Percentiles rank a stretch among this genome's conserved stretches.
Conservation (phyloP, 2,888 invertebrate genomes). For the Cephus rjabovi region DNA sequence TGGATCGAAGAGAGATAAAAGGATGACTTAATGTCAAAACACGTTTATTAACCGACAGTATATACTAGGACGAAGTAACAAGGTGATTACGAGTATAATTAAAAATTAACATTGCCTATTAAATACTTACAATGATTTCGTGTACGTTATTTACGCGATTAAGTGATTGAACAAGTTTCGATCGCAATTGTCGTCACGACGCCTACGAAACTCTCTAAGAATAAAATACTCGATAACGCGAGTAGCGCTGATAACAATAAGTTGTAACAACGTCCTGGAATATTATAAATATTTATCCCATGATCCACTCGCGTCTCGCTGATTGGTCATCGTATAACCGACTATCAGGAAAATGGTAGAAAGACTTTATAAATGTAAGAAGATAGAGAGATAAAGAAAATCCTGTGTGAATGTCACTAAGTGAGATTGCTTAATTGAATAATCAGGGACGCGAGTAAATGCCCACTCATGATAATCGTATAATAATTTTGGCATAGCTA, state of each 20-base stretch:
- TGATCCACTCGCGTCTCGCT: not conserved
- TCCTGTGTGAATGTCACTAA: not conserved
- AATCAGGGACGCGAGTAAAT: not conserved
- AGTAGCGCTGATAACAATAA: not conserved
- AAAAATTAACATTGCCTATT: conserved; percentile 1
- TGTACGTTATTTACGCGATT: not conserved
- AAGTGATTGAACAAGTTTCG: not conserved
- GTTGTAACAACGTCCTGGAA: not conserved
- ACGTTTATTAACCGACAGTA: conserved; percentile 23
- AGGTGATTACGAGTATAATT: not conserved
- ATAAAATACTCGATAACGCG: not conserved
- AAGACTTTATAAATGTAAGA: not conserved
- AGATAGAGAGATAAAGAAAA: not conserved
- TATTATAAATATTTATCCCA: not conserved
- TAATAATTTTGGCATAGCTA: not conserved
- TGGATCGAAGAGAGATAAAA: not conserved
- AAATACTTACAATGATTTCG: not conserved
- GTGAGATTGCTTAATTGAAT: not conserved
- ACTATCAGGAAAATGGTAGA: not conserved
- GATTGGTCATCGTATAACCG: not conserved
- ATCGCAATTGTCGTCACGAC: not conserved
- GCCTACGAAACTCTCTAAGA: not conserved
- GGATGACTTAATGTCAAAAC: conserved; percentile 2
- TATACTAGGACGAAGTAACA: conserved; percentile 6
- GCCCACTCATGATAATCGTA: not conserved